Evolutionary conservation across 2,113 vertebrate species (phyloP), one percentile per base, ranked within the genome.

Genomic region (Bujurquina vittata): DNA sequence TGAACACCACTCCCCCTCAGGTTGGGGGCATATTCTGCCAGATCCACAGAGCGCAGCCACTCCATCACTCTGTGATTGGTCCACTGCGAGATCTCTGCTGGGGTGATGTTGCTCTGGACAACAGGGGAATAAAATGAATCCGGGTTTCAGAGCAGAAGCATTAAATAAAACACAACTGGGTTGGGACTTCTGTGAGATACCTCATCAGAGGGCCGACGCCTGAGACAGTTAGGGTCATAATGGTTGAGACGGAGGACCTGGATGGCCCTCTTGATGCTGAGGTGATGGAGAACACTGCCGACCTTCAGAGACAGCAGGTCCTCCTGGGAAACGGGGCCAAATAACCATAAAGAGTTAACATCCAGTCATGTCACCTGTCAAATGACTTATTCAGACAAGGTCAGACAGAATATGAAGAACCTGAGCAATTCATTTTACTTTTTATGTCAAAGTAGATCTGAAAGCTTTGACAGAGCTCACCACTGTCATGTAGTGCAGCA

Each of bases 51-150:
- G 20, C 98, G 97, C 15, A 99, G 93, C 98, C 98, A 99, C 87
- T 99, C 98, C 98, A 99, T 99, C 89, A 99, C 98, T 0, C 98
- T 96, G 86, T 99, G 98, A 81, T 99, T 99, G 63, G 98, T 99
- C 98, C 98, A 99, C 91, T 98, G 97, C 14, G 96, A 96, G 31
- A 99, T 97, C 84, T 99, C 98, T 0, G 95, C 96, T 0, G 98
- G 97, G 0, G 95, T 96, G 83, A 97, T 84, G 1, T 96, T 97
- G n/a, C 92, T 98, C 98, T 99, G 88, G 2, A 49, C 11, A 0
- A 29, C 1, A 3, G 37, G 8, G 10, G 9, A 40, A 52, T 2
- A 4, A 57, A 11, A 43, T 31, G 12, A n/a, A 12, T 14, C 7
- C 46, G 17, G 46, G 5, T 56, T 5, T 61, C 12, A 77, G 23